A percentile compares a stretch with the other conserved stretches of the same genome.
Conservation (phyloP, 2,888 invertebrate genomes). For the Nomada fucata region DNA sequence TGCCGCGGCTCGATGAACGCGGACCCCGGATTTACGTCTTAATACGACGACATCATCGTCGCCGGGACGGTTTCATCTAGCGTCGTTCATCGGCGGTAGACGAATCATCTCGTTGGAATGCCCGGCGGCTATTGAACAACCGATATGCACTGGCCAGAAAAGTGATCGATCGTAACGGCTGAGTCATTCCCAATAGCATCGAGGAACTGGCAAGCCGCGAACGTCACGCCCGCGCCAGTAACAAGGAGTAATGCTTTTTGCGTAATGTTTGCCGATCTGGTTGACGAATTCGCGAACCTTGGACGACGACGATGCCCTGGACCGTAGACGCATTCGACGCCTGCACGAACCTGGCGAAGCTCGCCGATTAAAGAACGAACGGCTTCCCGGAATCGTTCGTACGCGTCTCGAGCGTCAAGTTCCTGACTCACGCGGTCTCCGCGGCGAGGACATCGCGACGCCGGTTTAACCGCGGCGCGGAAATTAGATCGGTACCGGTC, state of each 20-base stretch:
- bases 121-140: background rate
- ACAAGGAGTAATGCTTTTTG: slow-evolving; percentile 25
- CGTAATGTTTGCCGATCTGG: slow-evolving; percentile 32
- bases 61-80: background rate
- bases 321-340: slow-evolving; percentile 23
- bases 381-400: slow-evolving; percentile 60
- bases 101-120: slow-evolving; percentile 31
- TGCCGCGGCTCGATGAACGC: slow-evolving; percentile 20
- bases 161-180: background rate
- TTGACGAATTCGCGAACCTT: slow-evolving; percentile 42
- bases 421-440: slow-evolving; percentile 53
- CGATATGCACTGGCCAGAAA: background rate
- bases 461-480: slow-evolving; percentile 33
- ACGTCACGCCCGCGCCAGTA: background rate
- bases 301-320: slow-evolving; percentile 1
- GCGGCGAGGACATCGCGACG: slow-evolving; percentile 24
- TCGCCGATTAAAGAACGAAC: slow-evolving; percentile 48
- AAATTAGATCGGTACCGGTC: slow-evolving; percentile 54
- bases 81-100: background rate
- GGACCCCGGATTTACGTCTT: slow-evolving; percentile 31
- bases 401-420: slow-evolving; percentile 44
- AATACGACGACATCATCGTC: slow-evolving; percentile 25
- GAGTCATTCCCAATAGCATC: background rate
- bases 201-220: background rate
- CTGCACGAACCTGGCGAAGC: slow-evolving; percentile 30